Evolutionary conservation across 2,888 invertebrate genomes (phyloP).

Genomic region (Biston betularia): DNA sequence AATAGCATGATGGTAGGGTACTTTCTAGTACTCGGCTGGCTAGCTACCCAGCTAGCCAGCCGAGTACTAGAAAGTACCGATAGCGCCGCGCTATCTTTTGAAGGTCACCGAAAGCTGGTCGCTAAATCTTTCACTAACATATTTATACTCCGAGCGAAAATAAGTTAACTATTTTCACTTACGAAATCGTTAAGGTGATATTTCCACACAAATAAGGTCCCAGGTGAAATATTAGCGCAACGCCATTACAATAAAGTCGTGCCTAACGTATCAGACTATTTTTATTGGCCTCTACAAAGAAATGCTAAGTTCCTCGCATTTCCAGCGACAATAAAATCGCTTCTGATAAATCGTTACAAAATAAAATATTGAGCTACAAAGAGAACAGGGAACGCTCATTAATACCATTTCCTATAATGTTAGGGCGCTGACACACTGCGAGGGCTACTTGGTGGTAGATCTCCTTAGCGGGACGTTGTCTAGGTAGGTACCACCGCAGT

Average conservation of each 20-base stretch:
- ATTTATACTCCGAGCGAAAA: background rate
- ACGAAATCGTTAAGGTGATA: background rate
- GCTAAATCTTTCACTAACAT: too few relatives aligned
- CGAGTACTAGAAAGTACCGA: too few relatives aligned
- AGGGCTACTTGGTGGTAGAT: too few relatives aligned
- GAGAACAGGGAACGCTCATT: conserved; percentile 53
- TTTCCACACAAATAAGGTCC: conserved; percentile 9
- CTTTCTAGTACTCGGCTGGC: too few relatives aligned
- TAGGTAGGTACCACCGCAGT: too few relatives aligned
- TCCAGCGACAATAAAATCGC: conserved; percentile 30
- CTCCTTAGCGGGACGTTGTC: too few relatives aligned
- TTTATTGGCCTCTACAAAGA: conserved; percentile 31
- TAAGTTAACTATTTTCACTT: conserved; percentile 7
- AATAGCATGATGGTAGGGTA: too few relatives aligned
- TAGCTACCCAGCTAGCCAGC: too few relatives aligned
- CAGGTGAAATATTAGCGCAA: conserved; percentile 8
- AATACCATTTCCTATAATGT: conserved; percentile 60
- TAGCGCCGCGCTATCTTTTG: too few relatives aligned
- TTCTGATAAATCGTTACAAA: conserved; percentile 41
- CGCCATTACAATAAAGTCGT: conserved; percentile 20
- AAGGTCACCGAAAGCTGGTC: too few relatives aligned
- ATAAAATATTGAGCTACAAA: conserved; percentile 35
- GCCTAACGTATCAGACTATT: conserved; percentile 23
- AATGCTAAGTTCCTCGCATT: conserved; percentile 22
- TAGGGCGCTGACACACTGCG: conserved; percentile 35